These are phyloP conservation scores for Pelodytes ibericus DNA, from an alignment of 2,797 vertebrate genomes.

Conservation along the genomic window DNA sequence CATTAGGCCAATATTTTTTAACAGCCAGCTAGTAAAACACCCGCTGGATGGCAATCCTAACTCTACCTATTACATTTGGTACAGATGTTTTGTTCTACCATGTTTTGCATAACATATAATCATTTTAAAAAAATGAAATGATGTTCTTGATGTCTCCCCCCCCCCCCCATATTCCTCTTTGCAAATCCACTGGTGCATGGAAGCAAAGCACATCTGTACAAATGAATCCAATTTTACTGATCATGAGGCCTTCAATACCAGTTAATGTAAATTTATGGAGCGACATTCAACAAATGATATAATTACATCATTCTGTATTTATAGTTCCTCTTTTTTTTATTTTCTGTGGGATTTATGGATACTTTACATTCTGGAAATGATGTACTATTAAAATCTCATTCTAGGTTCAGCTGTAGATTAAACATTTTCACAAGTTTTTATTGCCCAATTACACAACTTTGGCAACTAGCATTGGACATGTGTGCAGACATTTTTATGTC, in stretches of 20 bases:
- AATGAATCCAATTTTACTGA: slow-evolving; percentile 16
- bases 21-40: too few relatives aligned
- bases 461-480: slow-evolving; percentile 38
- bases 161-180: neutral
- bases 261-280: slow-evolving; percentile 22
- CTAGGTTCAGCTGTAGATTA: slow-evolving; percentile 42
- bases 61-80: too few relatives aligned
- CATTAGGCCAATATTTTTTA: too few relatives aligned
- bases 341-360: slow-evolving; percentile 34
- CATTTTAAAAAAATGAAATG: too few relatives aligned
- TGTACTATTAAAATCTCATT: slow-evolving; percentile 51
- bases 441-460: slow-evolving; percentile 52
- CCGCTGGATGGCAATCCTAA: too few relatives aligned
- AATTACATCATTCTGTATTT: slow-evolving; percentile 26
- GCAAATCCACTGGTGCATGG: neutral
- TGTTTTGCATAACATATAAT: too few relatives aligned
- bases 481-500: slow-evolving; percentile 49
- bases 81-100: too few relatives aligned
- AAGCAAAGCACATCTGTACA: neutral
- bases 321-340: slow-evolving; percentile 39
- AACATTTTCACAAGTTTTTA: slow-evolving; percentile 55
- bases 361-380: slow-evolving; percentile 24
- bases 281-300: slow-evolving; percentile 18
- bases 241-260: neutral
- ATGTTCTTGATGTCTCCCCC: too few relatives aligned